These are phyloP conservation scores for Crambe crambe DNA, from an alignment of 37 sponge, comb jelly and placozoan genomes.

Conservation along the genomic window DNA sequence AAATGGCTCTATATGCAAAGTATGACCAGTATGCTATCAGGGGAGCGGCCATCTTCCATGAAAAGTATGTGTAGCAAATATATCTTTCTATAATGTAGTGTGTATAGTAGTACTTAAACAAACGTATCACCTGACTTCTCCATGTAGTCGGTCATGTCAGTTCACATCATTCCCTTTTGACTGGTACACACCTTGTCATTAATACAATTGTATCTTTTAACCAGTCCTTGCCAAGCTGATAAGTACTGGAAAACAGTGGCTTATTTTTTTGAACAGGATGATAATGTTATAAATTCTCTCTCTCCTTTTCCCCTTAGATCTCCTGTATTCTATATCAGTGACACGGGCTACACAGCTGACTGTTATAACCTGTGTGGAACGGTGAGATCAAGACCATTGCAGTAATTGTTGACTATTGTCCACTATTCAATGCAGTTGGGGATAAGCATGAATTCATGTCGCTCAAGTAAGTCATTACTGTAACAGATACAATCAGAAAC, in stretches of 20 bases:
- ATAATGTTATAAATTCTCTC: background rate
- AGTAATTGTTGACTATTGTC: background rate
- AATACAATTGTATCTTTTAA: background rate
- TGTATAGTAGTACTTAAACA: no score
- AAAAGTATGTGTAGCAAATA: slow-evolving; percentile 61
- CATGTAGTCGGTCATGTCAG: no score
- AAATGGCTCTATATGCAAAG: slow-evolving; percentile 67
- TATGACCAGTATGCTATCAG: slow-evolving; percentile 51
- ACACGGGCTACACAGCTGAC: slow-evolving; percentile 30
- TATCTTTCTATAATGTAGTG: no score
- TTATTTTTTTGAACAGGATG: background rate
- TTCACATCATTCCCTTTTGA: background rate
- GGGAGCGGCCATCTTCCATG: slow-evolving; percentile 48
- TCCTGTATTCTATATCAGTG: slow-evolving; percentile 66
- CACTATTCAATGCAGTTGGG: slow-evolving; percentile 11
- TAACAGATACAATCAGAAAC: background rate
- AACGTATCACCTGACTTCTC: no score
- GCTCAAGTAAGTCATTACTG: background rate
- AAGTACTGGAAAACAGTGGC: background rate
- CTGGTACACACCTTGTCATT: background rate
- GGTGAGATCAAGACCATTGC: slow-evolving; percentile 21
- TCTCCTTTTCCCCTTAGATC: background rate
- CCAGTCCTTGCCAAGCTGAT: no score
- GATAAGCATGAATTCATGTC: background rate
- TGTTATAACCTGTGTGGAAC: slow-evolving; percentile 31